Base-by-base conservation (phyloP, 2,113 vertebrate species). In the Cisticola juncidis region DNA sequence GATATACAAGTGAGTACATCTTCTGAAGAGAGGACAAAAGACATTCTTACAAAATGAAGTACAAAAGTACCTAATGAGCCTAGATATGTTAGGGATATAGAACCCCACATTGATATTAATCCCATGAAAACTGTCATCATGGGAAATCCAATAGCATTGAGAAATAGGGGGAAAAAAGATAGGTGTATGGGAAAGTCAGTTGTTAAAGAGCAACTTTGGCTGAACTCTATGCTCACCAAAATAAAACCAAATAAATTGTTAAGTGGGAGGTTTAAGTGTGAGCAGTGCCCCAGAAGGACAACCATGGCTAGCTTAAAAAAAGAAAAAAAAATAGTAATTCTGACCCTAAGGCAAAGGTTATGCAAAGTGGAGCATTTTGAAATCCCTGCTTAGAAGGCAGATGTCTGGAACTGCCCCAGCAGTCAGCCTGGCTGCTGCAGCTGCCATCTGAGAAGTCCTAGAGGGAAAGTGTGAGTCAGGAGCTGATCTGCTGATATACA, bases 51-150 rank as follows among this genome's bases (percentile, higher is more conserved):
- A 68, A 69, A 95, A 89, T 85, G 9, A 84, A 79, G 71, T 68
- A 23, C n/a, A n/a, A 62, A 93, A 74, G 6, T 76, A 87, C 48
- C 79, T 90, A 93, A 83, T 94, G 92, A 85, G 15, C 83, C 87
- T 86, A 91, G 81, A 79, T 86, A 84, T 61, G 33, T 84, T 57
- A 78, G 40, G 69, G 70, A 79, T 56, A 56, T 33, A 68, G 64
- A 71, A 48, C 6, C 71, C 24, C 38, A 50, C 36, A 48, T 21
- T 79, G 65, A 51, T 79, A 91, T 74, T 86, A 88, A 94, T 91
- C 77, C 76, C 73, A 51, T 71, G 86, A 79, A 94, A 95, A 69
- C 76, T 81, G 44, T 33, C 31, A 72, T 53, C 14, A 40, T 28
- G 15, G 65, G 40, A 84, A 92, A 91, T 72, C 69, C 77, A 50